Base-by-base conservation (phyloP, 2,113 vertebrate species). In the Epinephelus cyanopodus region DNA sequence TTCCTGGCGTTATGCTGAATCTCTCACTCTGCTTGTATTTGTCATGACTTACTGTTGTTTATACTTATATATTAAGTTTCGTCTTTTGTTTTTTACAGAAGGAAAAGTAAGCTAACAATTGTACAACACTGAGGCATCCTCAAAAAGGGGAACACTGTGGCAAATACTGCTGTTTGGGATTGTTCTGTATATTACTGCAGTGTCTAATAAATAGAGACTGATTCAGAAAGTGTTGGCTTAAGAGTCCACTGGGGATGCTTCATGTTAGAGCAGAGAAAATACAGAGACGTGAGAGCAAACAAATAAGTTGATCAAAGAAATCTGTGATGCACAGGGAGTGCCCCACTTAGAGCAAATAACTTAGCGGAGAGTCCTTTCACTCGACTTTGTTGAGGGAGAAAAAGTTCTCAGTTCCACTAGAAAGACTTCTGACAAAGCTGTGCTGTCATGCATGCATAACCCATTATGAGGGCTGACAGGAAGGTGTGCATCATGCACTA, bases 401-500 rank as follows among this genome's bases (percentile, higher is more conserved):
- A 47, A 58, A 58, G 27, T 47, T 73, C 25, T 68, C 50, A 70
- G 53, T 71, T 56, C 53, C 53, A 66, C 45, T 14, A 69, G 50
- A 50, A 53, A 56, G 12, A 76, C 53, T 65, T 65, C 15, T 53
- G 45, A 84, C 45, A 69, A 78, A 76, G 21, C 48, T 23, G 18
- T 53, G 54, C 29, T 27, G 62, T 66, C 64, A 81, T 58, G 74
- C 73, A 84, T 58, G n/a, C 47, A 75, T 47, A 62, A 45, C 7
- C 29, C 29, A 37, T 56, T 33, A 23, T 18, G 14, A 39, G 10
- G 54, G 69, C 29, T 50, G 53, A 47, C 48, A 42, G 29, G 29
- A 82, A 63, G 61, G 37, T 78, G 62, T 75, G 69, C 61, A 61
- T 75, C 80, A 86, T 50, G 60, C 73, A 64, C 54, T 39, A 45